These are phyloP conservation scores for Cheilosia vulpina DNA, from an alignment of 2,888 invertebrate species.

Conservation along the genomic window DNA sequence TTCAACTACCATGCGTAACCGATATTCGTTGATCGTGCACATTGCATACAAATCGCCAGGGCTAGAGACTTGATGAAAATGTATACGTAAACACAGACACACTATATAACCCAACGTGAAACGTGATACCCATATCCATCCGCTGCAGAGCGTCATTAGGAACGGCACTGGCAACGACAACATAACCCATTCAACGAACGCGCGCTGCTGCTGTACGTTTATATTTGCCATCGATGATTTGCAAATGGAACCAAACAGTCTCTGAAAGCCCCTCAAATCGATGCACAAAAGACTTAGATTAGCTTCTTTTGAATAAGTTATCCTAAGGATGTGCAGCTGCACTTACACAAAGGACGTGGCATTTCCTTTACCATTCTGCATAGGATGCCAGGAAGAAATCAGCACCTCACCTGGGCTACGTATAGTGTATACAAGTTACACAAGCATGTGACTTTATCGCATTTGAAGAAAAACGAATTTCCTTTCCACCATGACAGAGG, in stretches of 20 bases:
- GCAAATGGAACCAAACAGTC: conserved; percentile 65
- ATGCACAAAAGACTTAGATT: conserved; percentile 67
- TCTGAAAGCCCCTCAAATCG: conserved; percentile 64
- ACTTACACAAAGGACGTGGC: conserved; percentile 58
- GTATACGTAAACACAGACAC: conserved; percentile 5
- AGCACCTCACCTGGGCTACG: conserved; percentile 45
- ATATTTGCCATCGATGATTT: conserved; percentile 66
- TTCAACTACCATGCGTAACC: conserved; percentile 65
- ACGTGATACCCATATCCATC: conserved; percentile 7
- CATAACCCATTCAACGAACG: conserved; percentile 39
- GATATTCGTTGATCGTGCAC: conserved; percentile 53
- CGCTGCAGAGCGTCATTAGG: conserved; percentile 45
- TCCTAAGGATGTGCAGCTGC: conserved; percentile 70
- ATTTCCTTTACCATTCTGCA: conserved; percentile 48
- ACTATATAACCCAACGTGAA: conserved; percentile 36
- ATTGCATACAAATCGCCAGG: conserved; percentile 58
- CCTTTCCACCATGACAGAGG: conserved; percentile 4
- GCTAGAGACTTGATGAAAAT: conserved; percentile 35
- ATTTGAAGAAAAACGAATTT: conserved; percentile 64
- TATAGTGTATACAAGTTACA: background rate
- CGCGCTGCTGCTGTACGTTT: conserved; percentile 11
- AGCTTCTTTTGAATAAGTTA: conserved; percentile 72
- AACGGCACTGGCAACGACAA: conserved; percentile 20
- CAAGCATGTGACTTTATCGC: conserved; percentile 67
- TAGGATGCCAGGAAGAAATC: conserved; percentile 49